These are phyloP conservation scores for Campoletis sonorensis DNA, from an alignment of 1,140 invertebrate genomes.

Conservation along the genomic window DNA sequence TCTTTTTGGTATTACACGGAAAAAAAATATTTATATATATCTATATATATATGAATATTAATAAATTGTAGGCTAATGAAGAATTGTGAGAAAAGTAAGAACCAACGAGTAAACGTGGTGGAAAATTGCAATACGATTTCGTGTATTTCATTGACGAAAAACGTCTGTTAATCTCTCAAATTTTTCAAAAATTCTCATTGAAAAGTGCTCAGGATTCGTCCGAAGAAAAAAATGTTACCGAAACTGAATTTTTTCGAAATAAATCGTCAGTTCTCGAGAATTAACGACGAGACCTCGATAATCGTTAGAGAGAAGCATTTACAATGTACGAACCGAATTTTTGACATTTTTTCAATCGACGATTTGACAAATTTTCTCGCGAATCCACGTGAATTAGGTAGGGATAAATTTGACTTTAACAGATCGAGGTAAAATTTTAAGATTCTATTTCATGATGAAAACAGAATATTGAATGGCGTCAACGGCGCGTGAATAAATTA, in stretches of 20 bases:
- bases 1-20: not conserved
- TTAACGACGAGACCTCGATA: too few relatives aligned
- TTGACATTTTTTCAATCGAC: slow-evolving; percentile 15
- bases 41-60: slow-evolving; percentile 63
- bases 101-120: too few relatives aligned
- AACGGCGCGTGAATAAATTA: slow-evolving; percentile 14
- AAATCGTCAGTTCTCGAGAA: too few relatives aligned
- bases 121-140: too few relatives aligned
- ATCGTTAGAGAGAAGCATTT: not conserved
- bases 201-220: not conserved
- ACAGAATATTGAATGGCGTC: not conserved
- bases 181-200: too few relatives aligned
- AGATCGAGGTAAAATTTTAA: slow-evolving; percentile 26
- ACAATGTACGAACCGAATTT: slow-evolving; percentile 7
- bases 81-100: too few relatives aligned
- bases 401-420: slow-evolving; percentile 34
- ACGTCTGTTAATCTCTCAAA: too few relatives aligned
- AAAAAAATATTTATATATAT: slow-evolving; percentile 46
- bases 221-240: not conserved
- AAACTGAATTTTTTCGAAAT: not conserved
- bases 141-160: too few relatives aligned
- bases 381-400: slow-evolving; percentile 32
- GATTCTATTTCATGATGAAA: not conserved
- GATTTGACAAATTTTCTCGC: slow-evolving; percentile 10
- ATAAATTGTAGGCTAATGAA: slow-evolving; percentile 44